Percentiles rank a stretch among this genome's conserved stretches.
These are phyloP conservation scores for Andrena cerasifolii DNA, from an alignment of 1,140 invertebrate genomes.

Conservation along the genomic window DNA sequence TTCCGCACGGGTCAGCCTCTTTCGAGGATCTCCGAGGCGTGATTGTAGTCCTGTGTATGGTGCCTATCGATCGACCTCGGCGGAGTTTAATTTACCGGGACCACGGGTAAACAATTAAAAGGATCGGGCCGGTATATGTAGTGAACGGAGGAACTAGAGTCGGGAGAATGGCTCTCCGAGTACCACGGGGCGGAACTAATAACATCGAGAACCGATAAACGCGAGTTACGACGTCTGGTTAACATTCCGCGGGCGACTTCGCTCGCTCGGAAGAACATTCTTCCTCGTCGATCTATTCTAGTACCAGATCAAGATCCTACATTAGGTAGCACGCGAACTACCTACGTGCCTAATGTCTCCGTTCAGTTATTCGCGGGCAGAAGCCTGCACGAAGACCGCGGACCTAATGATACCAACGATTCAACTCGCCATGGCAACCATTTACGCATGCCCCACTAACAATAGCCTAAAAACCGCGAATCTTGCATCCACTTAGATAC, in stretches of 20 bases:
- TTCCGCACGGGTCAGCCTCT: neutral
- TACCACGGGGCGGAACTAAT: slow-evolving; percentile 56
- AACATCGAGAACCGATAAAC: slow-evolving; percentile 56
- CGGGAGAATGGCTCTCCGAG: slow-evolving; percentile 34
- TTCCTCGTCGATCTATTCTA: slow-evolving; percentile 45
- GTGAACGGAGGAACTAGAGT: slow-evolving; percentile 43
- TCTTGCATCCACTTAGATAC: no score
- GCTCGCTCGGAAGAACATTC: slow-evolving; percentile 37
- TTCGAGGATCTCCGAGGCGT: neutral
- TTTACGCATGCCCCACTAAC: no score
- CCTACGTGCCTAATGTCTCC: slow-evolving; percentile 46
- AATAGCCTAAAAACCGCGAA: no score
- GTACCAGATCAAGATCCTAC: slow-evolving; percentile 43
- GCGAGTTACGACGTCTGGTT: slow-evolving; percentile 62
- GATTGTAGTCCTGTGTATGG: neutral
- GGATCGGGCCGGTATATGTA: slow-evolving; percentile 12
- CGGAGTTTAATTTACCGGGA: slow-evolving; percentile 43
- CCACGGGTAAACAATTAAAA: slow-evolving; percentile 50
- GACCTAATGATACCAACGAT: slow-evolving; percentile 42
- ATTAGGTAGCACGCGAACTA: slow-evolving; percentile 49
- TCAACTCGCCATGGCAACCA: slow-evolving; percentile 11
- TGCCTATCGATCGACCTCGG: slow-evolving; percentile 45
- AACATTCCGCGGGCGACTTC: slow-evolving; percentile 53
- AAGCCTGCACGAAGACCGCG: slow-evolving; percentile 32
- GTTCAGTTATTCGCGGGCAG: slow-evolving; percentile 38